Conservation (phyloP, 1,140 invertebrate species). For the Scaptodrosophila lebanonensis region DNA sequence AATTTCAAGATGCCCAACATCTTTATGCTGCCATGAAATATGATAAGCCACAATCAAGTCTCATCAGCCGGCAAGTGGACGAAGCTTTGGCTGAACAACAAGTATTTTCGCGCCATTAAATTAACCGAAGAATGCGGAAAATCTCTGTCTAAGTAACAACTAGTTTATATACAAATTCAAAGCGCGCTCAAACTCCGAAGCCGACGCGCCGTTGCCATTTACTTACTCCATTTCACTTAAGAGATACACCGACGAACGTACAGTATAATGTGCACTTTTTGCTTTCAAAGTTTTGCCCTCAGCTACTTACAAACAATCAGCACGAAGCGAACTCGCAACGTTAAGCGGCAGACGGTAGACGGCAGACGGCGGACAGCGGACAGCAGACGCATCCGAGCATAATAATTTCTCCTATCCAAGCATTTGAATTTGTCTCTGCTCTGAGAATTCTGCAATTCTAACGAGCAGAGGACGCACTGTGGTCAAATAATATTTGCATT, state of each 20-base stretch:
- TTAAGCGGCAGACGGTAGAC: too few species aligned
- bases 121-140: conserved; percentile 67
- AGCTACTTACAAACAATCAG: conserved; percentile 73
- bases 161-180: conserved; percentile 47
- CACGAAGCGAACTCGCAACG: too few species aligned
- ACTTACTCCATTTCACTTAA: conserved; percentile 33
- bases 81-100: conserved; percentile 33
- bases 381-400: neutral
- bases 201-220: too few species aligned
- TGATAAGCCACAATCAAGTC: conserved; percentile 56
- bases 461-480: too few species aligned
- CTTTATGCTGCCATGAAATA: conserved; percentile 39
- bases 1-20: conserved; percentile 33
- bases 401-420: conserved; percentile 51
- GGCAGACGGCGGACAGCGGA: too few species aligned
- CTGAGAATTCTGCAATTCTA: too few species aligned
- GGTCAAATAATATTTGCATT: too few species aligned
- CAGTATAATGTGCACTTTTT: conserved; percentile 39
- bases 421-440: conserved; percentile 68
- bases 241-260: too few species aligned
- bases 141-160: conserved; percentile 48
- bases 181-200: conserved; percentile 17
- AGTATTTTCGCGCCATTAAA: conserved; percentile 66
- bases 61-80: conserved; percentile 44
- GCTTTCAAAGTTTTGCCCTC: conserved; percentile 56